Conservation (phyloP, 2,888 invertebrate species). For the Hirtodrosophila duncani region DNA sequence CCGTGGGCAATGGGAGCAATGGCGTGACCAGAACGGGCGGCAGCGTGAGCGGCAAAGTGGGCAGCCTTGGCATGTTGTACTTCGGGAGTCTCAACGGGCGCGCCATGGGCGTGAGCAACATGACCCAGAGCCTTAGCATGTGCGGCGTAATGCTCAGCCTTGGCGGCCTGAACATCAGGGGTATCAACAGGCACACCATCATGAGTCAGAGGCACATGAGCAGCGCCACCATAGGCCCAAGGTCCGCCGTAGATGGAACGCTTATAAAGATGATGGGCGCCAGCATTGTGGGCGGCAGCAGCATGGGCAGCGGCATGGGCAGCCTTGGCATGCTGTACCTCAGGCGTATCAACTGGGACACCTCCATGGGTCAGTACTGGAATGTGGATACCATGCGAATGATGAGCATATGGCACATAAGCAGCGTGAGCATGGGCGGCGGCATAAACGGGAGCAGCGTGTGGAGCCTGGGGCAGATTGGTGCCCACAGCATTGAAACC, state of each 20-base stretch:
- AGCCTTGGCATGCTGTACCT: conserved; percentile 80
- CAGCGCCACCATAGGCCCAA: conserved; percentile 69
- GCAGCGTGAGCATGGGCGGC: conserved; percentile 71
- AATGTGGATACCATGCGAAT: conserved; percentile 60
- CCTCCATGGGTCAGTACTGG: conserved; percentile 75
- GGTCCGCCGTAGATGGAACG: conserved; percentile 76
- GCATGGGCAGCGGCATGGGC: conserved; percentile 80
- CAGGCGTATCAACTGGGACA: conserved; percentile 78
- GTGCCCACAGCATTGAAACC: conserved; percentile 84
- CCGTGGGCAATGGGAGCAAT: conserved; percentile 56
- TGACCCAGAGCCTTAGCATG: conserved; percentile 76
- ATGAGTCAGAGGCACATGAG: conserved; percentile 76
- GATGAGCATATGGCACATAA: conserved; percentile 72
- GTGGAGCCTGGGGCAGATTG: conserved; percentile 82
- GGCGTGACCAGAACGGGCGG: conserved; percentile 73
- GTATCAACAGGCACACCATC: conserved; percentile 80
- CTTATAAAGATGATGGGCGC: conserved; percentile 78
- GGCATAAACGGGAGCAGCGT: conserved; percentile 72
- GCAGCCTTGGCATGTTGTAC: conserved; percentile 78
- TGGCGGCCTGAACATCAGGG: conserved; percentile 79
- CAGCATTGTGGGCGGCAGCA: conserved; percentile 76
- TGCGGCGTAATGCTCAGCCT: conserved; percentile 78
- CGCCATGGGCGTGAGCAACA: conserved; percentile 69
- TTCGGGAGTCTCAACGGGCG: conserved; percentile 79
- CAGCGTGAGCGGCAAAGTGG: conserved; percentile 77